Evolutionary conservation across 1,140 invertebrate genomes (phyloP).

Genomic region (Drosophila virilis): DNA sequence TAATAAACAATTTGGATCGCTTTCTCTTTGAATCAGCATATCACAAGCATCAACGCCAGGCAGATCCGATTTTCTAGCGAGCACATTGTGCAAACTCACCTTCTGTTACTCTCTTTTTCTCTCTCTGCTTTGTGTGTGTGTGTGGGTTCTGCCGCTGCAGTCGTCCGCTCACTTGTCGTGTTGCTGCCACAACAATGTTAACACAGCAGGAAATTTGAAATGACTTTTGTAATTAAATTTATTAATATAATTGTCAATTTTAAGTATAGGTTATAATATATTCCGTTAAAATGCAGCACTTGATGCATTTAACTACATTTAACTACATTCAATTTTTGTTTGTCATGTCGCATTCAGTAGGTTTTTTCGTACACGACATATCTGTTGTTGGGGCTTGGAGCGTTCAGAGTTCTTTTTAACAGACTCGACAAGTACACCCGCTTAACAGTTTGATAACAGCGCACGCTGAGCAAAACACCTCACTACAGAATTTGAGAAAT

Average conservation of each 20-base stretch:
- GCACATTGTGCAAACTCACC: constrained; percentile 43
- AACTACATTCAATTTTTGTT: no score
- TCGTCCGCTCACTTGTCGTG: constrained; percentile 32
- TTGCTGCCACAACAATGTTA: constrained; percentile 20
- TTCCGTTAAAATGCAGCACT: neutral
- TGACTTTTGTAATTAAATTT: neutral
- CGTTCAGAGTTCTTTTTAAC: constrained; percentile 23
- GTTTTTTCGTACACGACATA: constrained; percentile 17
- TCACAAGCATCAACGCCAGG: neutral
- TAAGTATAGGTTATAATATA: neutral
- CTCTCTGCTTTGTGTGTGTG: constrained; percentile 31
- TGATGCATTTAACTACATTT: neutral
- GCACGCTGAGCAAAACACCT: constrained; percentile 22
- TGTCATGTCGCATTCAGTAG: neutral
- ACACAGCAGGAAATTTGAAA: constrained; percentile 12
- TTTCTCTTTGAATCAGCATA: no score
- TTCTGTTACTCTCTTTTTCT: constrained; percentile 32
- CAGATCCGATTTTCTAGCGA: constrained; percentile 48
- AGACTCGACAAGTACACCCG: constrained; percentile 23
- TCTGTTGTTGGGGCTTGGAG: constrained; percentile 14
- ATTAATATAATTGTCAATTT: neutral
- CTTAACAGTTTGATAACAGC: constrained; percentile 23
- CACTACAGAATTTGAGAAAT: constrained; percentile 17
- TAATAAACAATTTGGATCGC: no score
- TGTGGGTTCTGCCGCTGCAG: constrained; percentile 45